Percentiles rank a stretch among this genome's conserved stretches.
phyloP scores from a whole-genome alignment of 2,113 vertebrate species.

The Reinhardtius hippoglossoides region DNA sequence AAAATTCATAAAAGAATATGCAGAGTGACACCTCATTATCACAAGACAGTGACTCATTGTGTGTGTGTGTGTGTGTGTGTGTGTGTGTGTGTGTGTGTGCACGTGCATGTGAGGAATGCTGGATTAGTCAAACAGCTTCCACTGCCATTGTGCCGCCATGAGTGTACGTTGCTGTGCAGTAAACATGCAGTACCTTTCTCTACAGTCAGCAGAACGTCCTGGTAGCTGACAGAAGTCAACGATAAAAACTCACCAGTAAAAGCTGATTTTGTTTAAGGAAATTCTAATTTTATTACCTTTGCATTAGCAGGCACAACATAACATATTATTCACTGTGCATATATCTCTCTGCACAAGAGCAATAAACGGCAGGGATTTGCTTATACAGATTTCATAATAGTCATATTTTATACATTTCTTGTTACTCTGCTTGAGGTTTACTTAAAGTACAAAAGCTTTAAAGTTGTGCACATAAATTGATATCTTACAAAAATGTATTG shows the following conservation, averaged over 20 bases:
- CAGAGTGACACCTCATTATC: not conserved
- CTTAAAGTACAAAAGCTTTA: no score
- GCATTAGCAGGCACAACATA: not conserved
- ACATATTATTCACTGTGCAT: no score
- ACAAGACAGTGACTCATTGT: slow-evolving; percentile 12
- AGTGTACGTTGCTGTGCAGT: not conserved
- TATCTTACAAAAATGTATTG: not conserved
- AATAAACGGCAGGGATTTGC: not conserved
- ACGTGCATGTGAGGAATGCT: not conserved
- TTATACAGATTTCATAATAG: not conserved
- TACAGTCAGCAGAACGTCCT: slow-evolving; percentile 43
- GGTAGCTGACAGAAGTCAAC: slow-evolving; percentile 8
- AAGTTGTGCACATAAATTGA: no score
- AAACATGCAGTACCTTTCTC: slow-evolving; percentile 36
- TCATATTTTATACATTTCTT: not conserved
- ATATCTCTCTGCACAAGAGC: not conserved
- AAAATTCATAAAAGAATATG: no score
- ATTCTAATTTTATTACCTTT: not conserved
- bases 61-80: not conserved
- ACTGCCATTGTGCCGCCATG: slow-evolving; percentile 6
- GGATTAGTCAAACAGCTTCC: not conserved
- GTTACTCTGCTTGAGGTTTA: no score
- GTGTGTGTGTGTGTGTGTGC: not conserved
- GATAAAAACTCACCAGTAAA: not conserved
- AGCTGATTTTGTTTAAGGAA: not conserved